Evolutionary conservation across 2,797 vertebrate genomes (phyloP).

Genomic region (Sebastes ruberrimus): DNA sequence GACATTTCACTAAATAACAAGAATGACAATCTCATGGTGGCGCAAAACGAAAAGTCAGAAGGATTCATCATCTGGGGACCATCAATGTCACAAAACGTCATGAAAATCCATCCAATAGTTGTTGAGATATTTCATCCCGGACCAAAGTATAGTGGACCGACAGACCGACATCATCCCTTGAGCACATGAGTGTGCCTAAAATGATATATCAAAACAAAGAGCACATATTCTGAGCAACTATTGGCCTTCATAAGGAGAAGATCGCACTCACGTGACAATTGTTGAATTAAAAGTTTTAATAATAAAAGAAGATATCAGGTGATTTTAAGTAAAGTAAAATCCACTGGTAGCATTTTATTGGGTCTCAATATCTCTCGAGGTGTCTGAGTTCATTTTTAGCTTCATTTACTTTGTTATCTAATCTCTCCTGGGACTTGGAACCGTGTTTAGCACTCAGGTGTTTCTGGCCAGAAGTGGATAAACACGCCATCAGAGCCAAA

Average conservation of each 20-base stretch:
- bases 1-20: background rate
- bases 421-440: slow-evolving; percentile 40
- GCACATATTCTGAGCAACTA: background rate
- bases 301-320: background rate
- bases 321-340: background rate
- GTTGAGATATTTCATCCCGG: background rate
- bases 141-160: background rate
- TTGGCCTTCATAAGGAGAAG: background rate
- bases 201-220: background rate
- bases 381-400: slow-evolving; percentile 10
- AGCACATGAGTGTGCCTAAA: background rate
- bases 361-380: background rate
- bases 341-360: slow-evolving; percentile 6
- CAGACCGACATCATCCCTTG: background rate
- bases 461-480: slow-evolving; percentile 31
- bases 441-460: slow-evolving; percentile 28
- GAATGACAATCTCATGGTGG: background rate
- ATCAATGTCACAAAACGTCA: background rate
- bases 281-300: background rate
- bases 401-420: slow-evolving; percentile 22
- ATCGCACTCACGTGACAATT: no score
- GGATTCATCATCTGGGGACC: background rate
- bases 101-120: background rate
- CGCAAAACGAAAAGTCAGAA: background rate
- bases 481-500: slow-evolving; percentile 31